Evolutionary conservation across 1,140 invertebrate species (phyloP), one percentile per base, ranked within the genome.

Genomic region (Hycleus cichorii): DNA sequence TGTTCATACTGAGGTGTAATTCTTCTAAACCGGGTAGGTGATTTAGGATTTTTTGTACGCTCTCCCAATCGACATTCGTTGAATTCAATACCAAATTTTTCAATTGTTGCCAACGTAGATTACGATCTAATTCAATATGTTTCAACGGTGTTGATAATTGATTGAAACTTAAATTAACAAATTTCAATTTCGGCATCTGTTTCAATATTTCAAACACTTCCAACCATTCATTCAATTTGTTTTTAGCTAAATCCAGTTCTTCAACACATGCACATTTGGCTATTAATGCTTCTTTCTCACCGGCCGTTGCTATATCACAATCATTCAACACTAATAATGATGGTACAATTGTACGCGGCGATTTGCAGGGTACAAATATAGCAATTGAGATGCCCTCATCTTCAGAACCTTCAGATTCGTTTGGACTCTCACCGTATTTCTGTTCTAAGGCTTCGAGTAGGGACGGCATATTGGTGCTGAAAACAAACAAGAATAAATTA

Each of bases 101-200:
- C 4, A 93, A 75, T 57, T 83, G 80, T 11, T 84, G 80, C 75
- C 81, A 85, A 55, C 63, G 59, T 11, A 60, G 51, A 25, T 58
- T 56, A 52, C 64, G 57, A 18, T 67, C 18, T 1, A 18, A 18
- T 18, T 18, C 63, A 12, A 70, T 46, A 4, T 66, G 50, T 59
- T 81, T 75, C n/a, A 87, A 69, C 24, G 85, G 81, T 27, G 84
- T 82, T 8, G 81, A 81, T 8, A 95, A 75, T 49, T 83, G 80
- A 72, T 96, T 96, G 75, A 93, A 92, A 70, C 91, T 94, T 57
- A 96, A 75, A 73, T 96, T 96, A 5, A 94, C 82, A 74, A 95
- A 95, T 67, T 89, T 86, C 42, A 95, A 82, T 62, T 85, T 83
- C 3, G 91, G 91, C 81, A 93, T 92, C 67, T 90, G 84, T 67